Evolutionary conservation across 2,113 vertebrate genomes (phyloP), one percentile per base, ranked within the genome.

Genomic region (Procavia capensis): DNA sequence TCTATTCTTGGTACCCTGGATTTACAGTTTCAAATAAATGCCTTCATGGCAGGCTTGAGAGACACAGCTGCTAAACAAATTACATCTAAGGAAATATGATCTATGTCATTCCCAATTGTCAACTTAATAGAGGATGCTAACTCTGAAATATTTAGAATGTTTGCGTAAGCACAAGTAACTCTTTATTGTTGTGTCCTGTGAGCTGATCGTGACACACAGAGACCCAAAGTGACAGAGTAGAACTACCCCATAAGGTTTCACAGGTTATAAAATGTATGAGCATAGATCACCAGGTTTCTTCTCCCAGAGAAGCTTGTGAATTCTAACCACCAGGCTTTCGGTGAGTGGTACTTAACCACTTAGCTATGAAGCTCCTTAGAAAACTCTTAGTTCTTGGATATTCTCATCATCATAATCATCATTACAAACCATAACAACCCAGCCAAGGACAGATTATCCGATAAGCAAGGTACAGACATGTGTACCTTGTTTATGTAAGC

Each of bases 121-220:
- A 81, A 47, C 25, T 68, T 94, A 45, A 91, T 86, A 50, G 31
- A 41, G 25, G n/a, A 47, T 6, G 72, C 84, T 59, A 75, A 86
- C 13, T 93, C 41, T 82, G 85, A 78, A 94, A 80, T 59, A 20
- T 82, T 80, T 86, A 70, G 9, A 24, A n/a, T 31, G 89, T 93
- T 95, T 75, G n/a, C 20, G 78, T 29, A 63, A 80, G 31, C 34
- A 79, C 54, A 57, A 41, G 34, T 50, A 61, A 85, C 41, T 36
- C n/a, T 17, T 70, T 36, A 5, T 36, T 70, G 68, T 36, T 70
- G 17, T 20, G n/a, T 20, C 34, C 68, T 36, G 16, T 70, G 19
- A 7, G 36, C 6, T 5, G 36, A 39, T 13, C 17, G 11, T 54
- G 50, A 39, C 36, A 39, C 61, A 29, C 29, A 29, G 61, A 29